A percentile compares a stretch with the other conserved stretches of the same genome.
phyloP scores from a whole-genome alignment of 2,797 vertebrate species.

The Acipenser oxyrinchus region DNA sequence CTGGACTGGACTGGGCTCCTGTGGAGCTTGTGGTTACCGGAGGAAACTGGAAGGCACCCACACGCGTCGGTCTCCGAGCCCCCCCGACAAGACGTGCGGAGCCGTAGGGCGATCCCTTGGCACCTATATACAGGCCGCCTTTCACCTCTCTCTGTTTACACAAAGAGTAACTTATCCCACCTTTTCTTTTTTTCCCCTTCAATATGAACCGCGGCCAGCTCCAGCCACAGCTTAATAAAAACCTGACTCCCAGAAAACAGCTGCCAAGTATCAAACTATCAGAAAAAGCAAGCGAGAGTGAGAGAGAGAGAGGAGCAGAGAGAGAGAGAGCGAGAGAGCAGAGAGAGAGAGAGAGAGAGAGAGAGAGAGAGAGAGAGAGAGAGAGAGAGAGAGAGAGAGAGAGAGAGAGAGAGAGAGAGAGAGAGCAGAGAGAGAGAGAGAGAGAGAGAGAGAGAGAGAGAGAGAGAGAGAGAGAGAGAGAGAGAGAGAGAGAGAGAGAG shows the following conservation, averaged over 20 bases:
- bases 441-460: slow-evolving; percentile 6
- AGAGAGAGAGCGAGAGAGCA: no score
- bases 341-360: slow-evolving; percentile 19
- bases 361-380: background rate
- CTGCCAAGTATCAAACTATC: slow-evolving; percentile 34
- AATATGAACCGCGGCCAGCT: slow-evolving; percentile 63
- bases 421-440: slow-evolving; percentile 6
- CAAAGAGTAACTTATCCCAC: slow-evolving; percentile 84
- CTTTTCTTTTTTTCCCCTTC: slow-evolving; percentile 38
- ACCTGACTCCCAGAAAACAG: slow-evolving; percentile 25
- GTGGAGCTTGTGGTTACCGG: slow-evolving; percentile 43
- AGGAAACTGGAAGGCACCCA: slow-evolving; percentile 48
- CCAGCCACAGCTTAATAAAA: slow-evolving; percentile 66
- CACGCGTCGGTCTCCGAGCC: slow-evolving; percentile 54
- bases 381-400: slow-evolving; percentile 39
- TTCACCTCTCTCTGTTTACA: slow-evolving; percentile 81
- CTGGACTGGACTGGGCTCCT: slow-evolving; percentile 28
- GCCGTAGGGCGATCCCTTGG: slow-evolving; percentile 67
- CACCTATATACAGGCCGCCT: slow-evolving; percentile 73
- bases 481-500: slow-evolving; percentile 14
- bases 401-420: slow-evolving; percentile 24
- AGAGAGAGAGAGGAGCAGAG: slow-evolving; percentile 32
- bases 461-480: slow-evolving; percentile 42
- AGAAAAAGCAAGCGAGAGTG: slow-evolving; percentile 35
- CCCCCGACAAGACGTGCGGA: slow-evolving; percentile 62